These are phyloP conservation scores for Oreotrochilus melanogaster DNA, from an alignment of 2,113 vertebrate species.

Conservation along the genomic window DNA sequence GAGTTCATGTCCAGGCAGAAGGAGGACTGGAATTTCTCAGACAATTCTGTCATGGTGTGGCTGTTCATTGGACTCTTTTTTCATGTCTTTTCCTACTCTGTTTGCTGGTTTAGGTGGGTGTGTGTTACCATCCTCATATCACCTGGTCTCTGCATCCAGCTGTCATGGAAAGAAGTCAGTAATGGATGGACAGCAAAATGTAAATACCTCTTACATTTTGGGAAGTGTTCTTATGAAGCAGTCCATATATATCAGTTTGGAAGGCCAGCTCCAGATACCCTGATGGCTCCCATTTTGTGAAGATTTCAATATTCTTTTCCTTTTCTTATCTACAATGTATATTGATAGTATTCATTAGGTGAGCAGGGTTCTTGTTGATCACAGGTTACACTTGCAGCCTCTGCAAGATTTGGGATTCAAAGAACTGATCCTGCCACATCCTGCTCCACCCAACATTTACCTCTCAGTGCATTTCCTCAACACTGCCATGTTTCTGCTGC, in stretches of 20 bases:
- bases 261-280: not conserved
- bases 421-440: not conserved
- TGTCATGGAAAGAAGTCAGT: not conserved
- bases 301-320: not conserved
- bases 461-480: not conserved
- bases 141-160: not conserved
- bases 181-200: not conserved
- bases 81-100: not conserved
- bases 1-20: not conserved
- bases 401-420: not conserved
- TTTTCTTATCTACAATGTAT: too few species aligned
- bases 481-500: not conserved
- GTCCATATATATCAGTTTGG: not conserved
- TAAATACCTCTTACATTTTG: not conserved
- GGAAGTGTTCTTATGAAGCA: not conserved
- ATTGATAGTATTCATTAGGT: not conserved
- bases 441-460: not conserved
- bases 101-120: not conserved
- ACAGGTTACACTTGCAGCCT: not conserved
- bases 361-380: not conserved
- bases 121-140: not conserved
- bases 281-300: not conserved
- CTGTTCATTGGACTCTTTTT: not conserved
- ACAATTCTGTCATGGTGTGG: not conserved
- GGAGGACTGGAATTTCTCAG: not conserved